A percentile compares a stretch with the other conserved stretches of the same genome.
Evolutionary conservation across 2,888 invertebrate genomes (phyloP).

Genomic region (Trichogramma dendrolimi): DNA sequence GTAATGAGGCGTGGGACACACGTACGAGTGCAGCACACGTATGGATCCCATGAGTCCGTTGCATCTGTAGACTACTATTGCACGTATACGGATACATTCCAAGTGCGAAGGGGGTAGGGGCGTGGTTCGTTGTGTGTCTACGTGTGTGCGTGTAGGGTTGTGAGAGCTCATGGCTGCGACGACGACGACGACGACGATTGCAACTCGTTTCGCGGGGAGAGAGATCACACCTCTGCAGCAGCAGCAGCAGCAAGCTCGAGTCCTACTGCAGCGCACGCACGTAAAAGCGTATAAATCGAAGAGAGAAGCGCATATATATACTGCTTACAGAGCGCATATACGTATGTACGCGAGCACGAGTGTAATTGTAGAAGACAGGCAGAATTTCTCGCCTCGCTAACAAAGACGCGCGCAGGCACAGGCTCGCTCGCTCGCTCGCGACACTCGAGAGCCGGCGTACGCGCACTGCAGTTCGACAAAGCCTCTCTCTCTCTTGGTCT

Average conservation of each 20-base stretch:
- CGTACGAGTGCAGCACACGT: no score
- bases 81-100: no score
- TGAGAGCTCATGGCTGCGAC: no score
- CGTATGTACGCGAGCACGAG: conserved; percentile 11
- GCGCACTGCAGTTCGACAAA: conserved; percentile 2
- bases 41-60: no score
- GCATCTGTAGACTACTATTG: no score
- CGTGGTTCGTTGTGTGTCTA: no score
- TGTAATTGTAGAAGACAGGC: conserved; percentile 48
- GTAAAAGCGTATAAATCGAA: conserved; percentile 16
- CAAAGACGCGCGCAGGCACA: conserved; percentile 40
- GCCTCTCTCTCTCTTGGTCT: background rate
- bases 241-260: background rate
- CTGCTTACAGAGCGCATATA: no score
- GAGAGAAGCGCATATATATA: background rate
- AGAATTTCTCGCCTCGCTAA: conserved; percentile 51
- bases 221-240: background rate
- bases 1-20: no score
- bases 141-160: no score
- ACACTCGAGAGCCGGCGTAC: background rate
- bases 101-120: no score
- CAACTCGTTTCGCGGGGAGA: background rate
- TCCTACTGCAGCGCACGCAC: background rate
- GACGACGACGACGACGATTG: no score
- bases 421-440: conserved; percentile 3